A percentile compares a stretch with the other conserved stretches of the same genome.
These are phyloP conservation scores for Microctenopoma steveboyesi DNA, from an alignment of 2,797 vertebrate species.

Conservation along the genomic window DNA sequence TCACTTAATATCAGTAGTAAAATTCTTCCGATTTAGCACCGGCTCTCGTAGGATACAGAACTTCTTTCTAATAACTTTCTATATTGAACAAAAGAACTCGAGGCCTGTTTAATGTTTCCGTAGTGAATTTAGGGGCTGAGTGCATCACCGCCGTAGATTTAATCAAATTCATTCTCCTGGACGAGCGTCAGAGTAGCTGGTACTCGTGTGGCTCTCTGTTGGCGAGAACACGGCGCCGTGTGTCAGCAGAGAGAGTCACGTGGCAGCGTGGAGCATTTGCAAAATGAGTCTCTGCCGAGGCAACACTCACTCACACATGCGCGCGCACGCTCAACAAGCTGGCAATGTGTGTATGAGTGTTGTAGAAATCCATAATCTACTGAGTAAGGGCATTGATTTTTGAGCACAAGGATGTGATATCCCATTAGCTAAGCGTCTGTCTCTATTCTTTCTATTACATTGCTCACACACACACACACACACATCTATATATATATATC, in stretches of 20 bases:
- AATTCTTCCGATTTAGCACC: constrained; percentile 42
- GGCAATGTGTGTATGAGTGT: constrained; percentile 66
- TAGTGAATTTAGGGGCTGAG: constrained; percentile 56
- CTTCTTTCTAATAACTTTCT: constrained; percentile 55
- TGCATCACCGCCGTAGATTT: constrained; percentile 54
- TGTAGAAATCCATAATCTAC: constrained; percentile 76
- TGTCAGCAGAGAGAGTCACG: constrained; percentile 54
- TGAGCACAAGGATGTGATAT: constrained; percentile 67
- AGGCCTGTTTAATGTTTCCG: constrained; percentile 51
- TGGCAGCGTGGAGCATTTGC: constrained; percentile 56
- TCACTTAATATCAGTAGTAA: constrained; percentile 57
- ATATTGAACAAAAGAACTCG: constrained; percentile 45
- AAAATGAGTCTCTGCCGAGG: constrained; percentile 64
- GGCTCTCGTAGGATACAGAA: constrained; percentile 52
- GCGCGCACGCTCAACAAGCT: constrained; percentile 48
- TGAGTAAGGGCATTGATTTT: constrained; percentile 75
- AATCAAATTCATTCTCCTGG: constrained; percentile 56
- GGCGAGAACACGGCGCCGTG: constrained; percentile 39
- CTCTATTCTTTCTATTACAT: constrained; percentile 57
- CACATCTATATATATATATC: constrained; percentile 54
- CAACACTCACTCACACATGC: constrained; percentile 48
- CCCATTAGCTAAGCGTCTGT: constrained; percentile 69
- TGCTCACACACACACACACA: constrained; percentile 27
- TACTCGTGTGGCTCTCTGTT: constrained; percentile 43
- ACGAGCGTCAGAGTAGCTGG: constrained; percentile 36